Evolutionary conservation across 2,888 invertebrate genomes (phyloP), one percentile per base, ranked within the genome.

Genomic region (Ypsolopha sequella): DNA sequence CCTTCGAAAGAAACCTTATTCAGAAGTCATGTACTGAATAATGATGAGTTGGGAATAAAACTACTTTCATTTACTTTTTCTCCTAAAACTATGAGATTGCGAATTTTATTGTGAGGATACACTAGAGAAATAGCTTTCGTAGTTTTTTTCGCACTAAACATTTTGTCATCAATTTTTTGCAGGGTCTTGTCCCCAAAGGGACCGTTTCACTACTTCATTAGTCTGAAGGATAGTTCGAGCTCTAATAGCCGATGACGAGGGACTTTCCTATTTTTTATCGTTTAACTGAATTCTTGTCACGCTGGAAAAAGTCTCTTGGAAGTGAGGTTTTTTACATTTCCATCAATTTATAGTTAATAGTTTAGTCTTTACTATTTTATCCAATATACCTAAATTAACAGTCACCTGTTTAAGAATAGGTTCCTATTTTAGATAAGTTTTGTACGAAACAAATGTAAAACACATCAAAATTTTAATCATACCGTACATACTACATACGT

Each of bases 121-220:
- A 24, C 24, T 24, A 24, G 24, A 24, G 24, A 24, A 24, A 24
- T 24, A 24, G 24, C 24, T 24, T 3, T 24, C 24, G 24, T 24
- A 3, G 2, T 24, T 24, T 24, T 13, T 11, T 36, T 13, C 7
- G 11, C 13, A 35, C 14, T 6, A 47, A 47, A 47, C 36, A 47
- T 36, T 47, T 46, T 34, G 34, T 46, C 47, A 13, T 47, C 36
- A 36, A 36, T 47, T 47, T 47, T 45, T 36, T 47, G 47, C 14
- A 24, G 24, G 24, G 24, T 24, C 4, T 24, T 24, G 24, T 24
- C 36, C 13, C 47, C 47, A 13, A 14, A 36, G 47, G 47, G 47
- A 47, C 33, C 2, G 14, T n/a, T 45, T 36, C 35, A 8, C 47
- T 13, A 47, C 36, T 47, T 47, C 47, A 47, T 47, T 47, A 47